Base-by-base conservation (phyloP, 1,140 invertebrate genomes). In the Camponotus vicinus region DNA sequence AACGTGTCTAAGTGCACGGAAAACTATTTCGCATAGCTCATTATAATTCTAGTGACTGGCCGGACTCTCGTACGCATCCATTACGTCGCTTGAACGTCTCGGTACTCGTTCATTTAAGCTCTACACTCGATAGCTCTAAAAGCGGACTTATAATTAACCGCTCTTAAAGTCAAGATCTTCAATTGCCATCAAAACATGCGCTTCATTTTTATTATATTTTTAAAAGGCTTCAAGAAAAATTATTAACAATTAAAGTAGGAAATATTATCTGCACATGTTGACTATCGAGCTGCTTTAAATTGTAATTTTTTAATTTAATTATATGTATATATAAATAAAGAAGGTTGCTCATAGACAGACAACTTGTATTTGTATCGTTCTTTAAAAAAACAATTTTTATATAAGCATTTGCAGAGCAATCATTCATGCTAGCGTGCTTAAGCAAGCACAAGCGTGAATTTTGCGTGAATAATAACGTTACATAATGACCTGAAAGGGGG, bases 1-100 rank as follows among this genome's bases (percentile, higher is more conserved):
- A 83, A 83, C 79, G 79, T 83, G 79, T 83, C 79, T 75, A 83
- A 83, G 69, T 83, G 42, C 61, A 40, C 79, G 79, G 69, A 75
- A 83, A 75, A 83, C 79, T 83, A 83, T 83, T 82, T 75, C 69
- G 69, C 69, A 75, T 61, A 61, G 69, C 69, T 83, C 79, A 83
- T 83, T 83, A 83, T 83, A 83, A 83, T 83, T 75, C 79, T 83
- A 83, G 69, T 61, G 55, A 55, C 55, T 73, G 27, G 69, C 55
- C 27, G 69, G 55, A 82, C 67, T n/a, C 79, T 82, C 67, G 59
- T 73, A 75, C 69, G 79, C 79, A 75, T 83, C 79, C 79, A 83
- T 83, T 83, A 83, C 55, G 73, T 61, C 40, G 55, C 79, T n/a
- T 27, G 69, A 34, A 6, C 18, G 69, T 57, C 32, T 83, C 55